Base-by-base conservation (phyloP, 2,797 vertebrate species). In the Notamacropus eugenii region DNA sequence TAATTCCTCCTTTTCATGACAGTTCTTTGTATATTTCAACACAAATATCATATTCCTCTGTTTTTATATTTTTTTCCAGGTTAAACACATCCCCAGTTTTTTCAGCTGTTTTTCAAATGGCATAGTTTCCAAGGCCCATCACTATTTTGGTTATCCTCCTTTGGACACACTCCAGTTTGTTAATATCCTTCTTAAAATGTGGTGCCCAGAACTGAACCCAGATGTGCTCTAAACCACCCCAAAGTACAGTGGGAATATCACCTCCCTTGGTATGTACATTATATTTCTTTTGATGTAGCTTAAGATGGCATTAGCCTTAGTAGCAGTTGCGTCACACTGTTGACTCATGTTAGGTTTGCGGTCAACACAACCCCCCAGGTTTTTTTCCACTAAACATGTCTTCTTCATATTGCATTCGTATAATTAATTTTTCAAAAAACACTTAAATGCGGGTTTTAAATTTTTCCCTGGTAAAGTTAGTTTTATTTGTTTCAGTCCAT, bases 401-500 rank as follows among this genome's bases (percentile, higher is more conserved):
- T 91, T 59, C 29, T 67, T 82, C n/a, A 91, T 58, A 55, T 58
- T 94, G 6, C 46, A 46, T 3, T 46, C 92, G 40, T 56, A 22
- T 90, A 3, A 92, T 93, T 92, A 40, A 92, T 82, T 95, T 74
- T 92, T 96, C 90, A 93, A 90, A 59, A 59, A 67, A 34, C 34
- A 27, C 40, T 46, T 59, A 90, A 95, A 52, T 54, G 67, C 0
- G 90, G 5, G n/a, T 91, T 94, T 95, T 74, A 55, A 52, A 46
- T 96, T 94, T 52, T 31, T 11, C 34, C 12, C 31, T 54, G n/a
- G 4, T 46, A 62, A 90, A 91, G 95, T 90, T 62, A 54, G 91
- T 91, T 31, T 10, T 95, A n/a, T 92, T 74, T 96, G 93, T 58
- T 96, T 95, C 16, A 67, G 40, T 11, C 34, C 91, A 54, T 95